Evolutionary conservation across 2,113 vertebrate species (phyloP), one percentile per base, ranked within the genome.

Genomic region (Dasyornis broadbenti): DNA sequence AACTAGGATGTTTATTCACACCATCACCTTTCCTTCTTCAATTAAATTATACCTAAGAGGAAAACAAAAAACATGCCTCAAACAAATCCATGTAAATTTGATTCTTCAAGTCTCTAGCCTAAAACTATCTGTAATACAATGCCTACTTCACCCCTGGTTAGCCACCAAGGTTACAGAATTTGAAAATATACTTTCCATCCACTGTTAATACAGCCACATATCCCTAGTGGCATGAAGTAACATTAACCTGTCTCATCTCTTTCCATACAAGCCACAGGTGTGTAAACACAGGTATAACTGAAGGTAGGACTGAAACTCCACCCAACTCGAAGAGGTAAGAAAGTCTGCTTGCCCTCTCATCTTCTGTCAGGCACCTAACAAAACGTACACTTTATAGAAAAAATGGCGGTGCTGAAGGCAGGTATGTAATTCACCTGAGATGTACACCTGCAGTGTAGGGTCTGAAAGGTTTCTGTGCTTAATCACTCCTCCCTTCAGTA

Each of bases 281-380:
- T 16, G 18, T 4, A 54, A 50, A 65, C 5, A 73, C 1, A 78
- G 47, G 22, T 20, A 10, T 20, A 49, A 68, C 17, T 37, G 45
- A 20, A 37, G 26, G 33, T 26, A 68, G n/a, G 45, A 49, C 24
- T 20, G 23, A 35, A 49, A 35, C 7, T n/a, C 8, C 3, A 3
- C 6, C 9, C 8, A 30, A 1, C 16, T 3, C 1, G 0, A 77
- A 44, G 16, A 23, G 7, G 35, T 1, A 78, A 19, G 22, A 52
- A 27, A 44, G 7, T 7, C 40, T 35, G 27, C 20, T 35, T 57
- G 22, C 27, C 11, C 10, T 6, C 27, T 15, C 6, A 2, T 30
- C 18, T 69, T 76, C 18, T 8, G 6, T 14, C n/a, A 69, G 18
- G 30, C 45, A 87, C 2, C 15, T 39, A 66, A n/a, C 10, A 28